phyloP scores from a whole-genome alignment of 2,113 vertebrate species.

The Burhinus oedicnemus region DNA sequence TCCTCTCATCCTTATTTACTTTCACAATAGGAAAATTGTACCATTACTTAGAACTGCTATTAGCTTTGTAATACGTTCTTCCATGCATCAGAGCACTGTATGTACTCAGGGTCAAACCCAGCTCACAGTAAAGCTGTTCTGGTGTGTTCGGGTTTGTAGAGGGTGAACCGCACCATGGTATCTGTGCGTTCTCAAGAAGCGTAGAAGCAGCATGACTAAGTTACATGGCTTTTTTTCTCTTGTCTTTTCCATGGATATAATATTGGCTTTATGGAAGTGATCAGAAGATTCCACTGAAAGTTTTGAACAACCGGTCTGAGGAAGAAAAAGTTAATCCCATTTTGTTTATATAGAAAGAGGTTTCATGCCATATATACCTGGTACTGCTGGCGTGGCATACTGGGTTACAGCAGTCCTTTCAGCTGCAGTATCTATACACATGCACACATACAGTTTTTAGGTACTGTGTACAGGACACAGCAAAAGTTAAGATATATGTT shows the following conservation, averaged over 20 bases:
- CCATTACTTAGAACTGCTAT: background rate
- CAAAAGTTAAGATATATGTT: background rate
- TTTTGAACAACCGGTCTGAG: background rate
- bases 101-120: background rate
- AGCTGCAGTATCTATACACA: background rate
- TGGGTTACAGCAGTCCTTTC: background rate
- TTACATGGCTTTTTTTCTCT: background rate
- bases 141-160: fast-evolving
- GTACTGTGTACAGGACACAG: background rate
- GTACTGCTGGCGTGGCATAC: background rate
- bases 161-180: background rate
- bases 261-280: background rate
- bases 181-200: background rate
- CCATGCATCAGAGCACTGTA: background rate
- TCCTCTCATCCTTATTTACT: background rate
- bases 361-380: background rate
- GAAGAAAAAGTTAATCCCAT: background rate
- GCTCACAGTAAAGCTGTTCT: background rate
- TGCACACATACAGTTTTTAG: background rate
- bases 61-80: background rate
- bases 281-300: background rate
- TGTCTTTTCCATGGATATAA: background rate
- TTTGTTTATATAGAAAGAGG: background rate
- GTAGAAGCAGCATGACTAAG: background rate
- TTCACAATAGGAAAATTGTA: background rate